Conservation (phyloP, 2,113 vertebrate genomes). For the Heteronetta atricapilla region DNA sequence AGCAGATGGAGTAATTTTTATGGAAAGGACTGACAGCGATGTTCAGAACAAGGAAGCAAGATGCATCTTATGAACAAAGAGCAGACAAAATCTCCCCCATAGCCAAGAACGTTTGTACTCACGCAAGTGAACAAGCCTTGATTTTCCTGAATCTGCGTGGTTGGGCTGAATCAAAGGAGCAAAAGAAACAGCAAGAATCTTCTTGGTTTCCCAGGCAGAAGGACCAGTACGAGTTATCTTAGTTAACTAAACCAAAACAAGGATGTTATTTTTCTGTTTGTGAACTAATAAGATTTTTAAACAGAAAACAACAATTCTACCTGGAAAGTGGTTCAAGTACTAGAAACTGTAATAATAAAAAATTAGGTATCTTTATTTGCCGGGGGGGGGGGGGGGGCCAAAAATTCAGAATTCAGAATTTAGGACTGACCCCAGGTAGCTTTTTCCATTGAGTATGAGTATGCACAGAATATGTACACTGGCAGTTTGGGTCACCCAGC, state of each 20-base stretch:
- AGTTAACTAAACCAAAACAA: slow-evolving; percentile 83
- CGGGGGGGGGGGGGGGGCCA: too few relatives aligned
- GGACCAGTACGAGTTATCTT: slow-evolving; percentile 92
- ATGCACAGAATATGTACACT: neutral
- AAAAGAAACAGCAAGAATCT: slow-evolving; percentile 98
- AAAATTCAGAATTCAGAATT: neutral
- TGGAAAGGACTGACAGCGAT: neutral
- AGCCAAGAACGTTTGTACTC: slow-evolving; percentile 72
- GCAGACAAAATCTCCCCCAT: neutral
- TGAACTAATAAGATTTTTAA: neutral
- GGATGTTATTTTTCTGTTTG: slow-evolving; percentile 10
- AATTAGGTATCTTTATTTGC: neutral
- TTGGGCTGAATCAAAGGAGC: slow-evolving; percentile 92
- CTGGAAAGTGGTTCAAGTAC: neutral
- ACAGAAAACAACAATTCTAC: neutral
- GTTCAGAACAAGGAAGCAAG: neutral
- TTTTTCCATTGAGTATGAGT: neutral
- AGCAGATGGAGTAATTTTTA: neutral
- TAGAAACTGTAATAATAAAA: neutral
- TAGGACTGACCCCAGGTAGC: neutral
- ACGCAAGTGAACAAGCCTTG: slow-evolving; percentile 87
- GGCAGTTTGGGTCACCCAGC: neutral
- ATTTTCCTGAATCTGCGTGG: slow-evolving; percentile 80
- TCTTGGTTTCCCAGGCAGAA: slow-evolving; percentile 96
- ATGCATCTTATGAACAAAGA: neutral